Conservation (phyloP, 2,888 invertebrate species). For the Geophilus truncorum region DNA sequence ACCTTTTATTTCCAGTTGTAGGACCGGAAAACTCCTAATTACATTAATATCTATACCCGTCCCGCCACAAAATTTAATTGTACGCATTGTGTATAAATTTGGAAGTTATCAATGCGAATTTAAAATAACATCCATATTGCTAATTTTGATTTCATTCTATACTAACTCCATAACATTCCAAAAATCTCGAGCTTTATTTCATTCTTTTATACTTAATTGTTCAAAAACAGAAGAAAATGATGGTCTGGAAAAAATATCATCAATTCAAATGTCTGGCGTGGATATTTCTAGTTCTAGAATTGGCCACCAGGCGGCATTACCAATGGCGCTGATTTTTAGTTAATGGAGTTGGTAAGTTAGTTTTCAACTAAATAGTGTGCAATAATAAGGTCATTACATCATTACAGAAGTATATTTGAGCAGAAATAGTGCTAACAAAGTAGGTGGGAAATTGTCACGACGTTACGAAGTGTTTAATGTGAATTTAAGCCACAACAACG, state of each 20-base stretch:
- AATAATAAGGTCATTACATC: background rate
- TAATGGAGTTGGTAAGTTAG: slow-evolving; percentile 1
- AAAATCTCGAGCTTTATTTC: no score
- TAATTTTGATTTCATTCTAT: no score
- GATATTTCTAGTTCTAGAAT: background rate
- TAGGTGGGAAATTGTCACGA: background rate
- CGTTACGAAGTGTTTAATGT: background rate
- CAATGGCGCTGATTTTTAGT: slow-evolving; percentile 5
- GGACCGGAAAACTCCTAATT: background rate
- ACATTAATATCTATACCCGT: background rate
- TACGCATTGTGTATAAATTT: no score
- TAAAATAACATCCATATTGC: no score
- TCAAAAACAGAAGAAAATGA: no score
- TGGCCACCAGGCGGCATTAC: background rate
- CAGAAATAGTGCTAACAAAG: background rate
- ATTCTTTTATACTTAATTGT: no score
- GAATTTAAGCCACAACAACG: background rate
- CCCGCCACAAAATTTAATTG: background rate
- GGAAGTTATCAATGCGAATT: no score
- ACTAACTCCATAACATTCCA: no score
- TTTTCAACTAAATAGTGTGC: background rate
- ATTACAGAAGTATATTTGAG: background rate
- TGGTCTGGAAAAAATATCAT: no score
- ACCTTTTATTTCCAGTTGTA: background rate
- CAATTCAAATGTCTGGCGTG: background rate